Evolutionary conservation across 2,113 vertebrate genomes (phyloP), one percentile per base, ranked within the genome.

Genomic region (Litocranius walleri): DNA sequence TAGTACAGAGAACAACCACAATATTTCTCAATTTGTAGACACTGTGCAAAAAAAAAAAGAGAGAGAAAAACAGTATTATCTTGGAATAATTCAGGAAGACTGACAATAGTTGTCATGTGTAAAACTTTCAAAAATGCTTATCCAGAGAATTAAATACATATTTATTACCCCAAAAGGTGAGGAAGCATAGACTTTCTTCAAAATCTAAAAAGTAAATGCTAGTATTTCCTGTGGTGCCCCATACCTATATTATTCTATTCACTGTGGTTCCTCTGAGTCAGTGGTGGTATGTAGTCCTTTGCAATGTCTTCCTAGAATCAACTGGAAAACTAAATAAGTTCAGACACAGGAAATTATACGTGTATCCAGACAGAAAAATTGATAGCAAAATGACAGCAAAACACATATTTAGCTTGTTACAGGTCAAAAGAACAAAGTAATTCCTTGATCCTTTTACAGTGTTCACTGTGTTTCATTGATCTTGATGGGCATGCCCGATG

Each of bases 281-380:
- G 0, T 16, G 6, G 6, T 40, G 7, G 3, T 36, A 2, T 15
- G 13, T 0, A 77, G 5, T 74, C 13, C 11, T 56, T 45, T 64
- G 13, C 8, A 80, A 9, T 27, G 11, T 67, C 11, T 64, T 86
- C 48, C 61, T 81, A 36, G 45, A 23, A 36, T 91, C 61, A 92
- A 54, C 6, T 48, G 56, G 12, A 92, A 87, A 54, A 5, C 12
- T n/a, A 77, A 85, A 25, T 36, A 90, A 84, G 7, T 9, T 45
- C 30, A 96, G 40, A 84, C 89, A 67, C 40, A 62, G 61, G 27
- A 92, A 30, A 82, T 29, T 36, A 30, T 33, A 11, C 1, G 6
- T 81, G 9, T 64, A 30, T 36, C 25, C 29, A 45, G 59, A 67
- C 16, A 54, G 27, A 40, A 94, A 96, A 88, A 82, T 33, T 17